Conservation (phyloP, 2,888 invertebrate species). For the Scaptomyza tumidula region DNA sequence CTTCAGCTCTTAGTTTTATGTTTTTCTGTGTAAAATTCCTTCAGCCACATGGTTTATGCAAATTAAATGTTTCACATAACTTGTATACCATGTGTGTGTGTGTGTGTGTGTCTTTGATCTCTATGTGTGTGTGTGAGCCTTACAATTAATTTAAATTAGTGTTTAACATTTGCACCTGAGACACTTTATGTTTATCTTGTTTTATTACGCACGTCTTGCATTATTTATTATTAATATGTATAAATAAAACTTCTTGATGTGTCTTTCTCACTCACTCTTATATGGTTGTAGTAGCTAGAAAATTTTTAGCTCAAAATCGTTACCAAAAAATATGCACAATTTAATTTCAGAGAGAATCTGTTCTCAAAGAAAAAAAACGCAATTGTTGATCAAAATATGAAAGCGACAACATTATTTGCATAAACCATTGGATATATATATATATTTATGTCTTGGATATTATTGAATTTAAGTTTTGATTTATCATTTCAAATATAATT, state of each 20-base stretch:
- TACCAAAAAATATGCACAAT: conserved; percentile 82
- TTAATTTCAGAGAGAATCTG: conserved; percentile 50
- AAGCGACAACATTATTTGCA: conserved; percentile 80
- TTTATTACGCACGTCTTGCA: conserved; percentile 8
- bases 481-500: conserved; percentile 32
- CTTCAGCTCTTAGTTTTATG: conserved; percentile 12
- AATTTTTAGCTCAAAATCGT: conserved; percentile 76
- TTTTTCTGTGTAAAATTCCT: conserved; percentile 10
- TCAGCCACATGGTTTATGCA: conserved; percentile 77
- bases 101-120: conserved; percentile 6
- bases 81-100: conserved; percentile 14
- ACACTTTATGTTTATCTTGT: neutral
- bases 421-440: conserved; percentile 83
- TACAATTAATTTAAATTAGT: conserved; percentile 16
- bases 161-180: conserved; percentile 13
- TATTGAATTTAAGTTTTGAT: conserved; percentile 41
- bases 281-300: conserved; percentile 34
- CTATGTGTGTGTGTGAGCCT: conserved; percentile 8
- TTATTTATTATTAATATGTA: neutral
- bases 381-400: conserved; percentile 41
- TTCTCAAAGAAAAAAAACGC: conserved; percentile 35
- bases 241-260: conserved; percentile 4
- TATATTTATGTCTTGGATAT: conserved; percentile 56
- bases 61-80: conserved; percentile 61
- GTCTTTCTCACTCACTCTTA: conserved; percentile 24